These are phyloP conservation scores for Aspidiotus destructor DNA, from an alignment of 2,888 invertebrate genomes.

Conservation along the genomic window DNA sequence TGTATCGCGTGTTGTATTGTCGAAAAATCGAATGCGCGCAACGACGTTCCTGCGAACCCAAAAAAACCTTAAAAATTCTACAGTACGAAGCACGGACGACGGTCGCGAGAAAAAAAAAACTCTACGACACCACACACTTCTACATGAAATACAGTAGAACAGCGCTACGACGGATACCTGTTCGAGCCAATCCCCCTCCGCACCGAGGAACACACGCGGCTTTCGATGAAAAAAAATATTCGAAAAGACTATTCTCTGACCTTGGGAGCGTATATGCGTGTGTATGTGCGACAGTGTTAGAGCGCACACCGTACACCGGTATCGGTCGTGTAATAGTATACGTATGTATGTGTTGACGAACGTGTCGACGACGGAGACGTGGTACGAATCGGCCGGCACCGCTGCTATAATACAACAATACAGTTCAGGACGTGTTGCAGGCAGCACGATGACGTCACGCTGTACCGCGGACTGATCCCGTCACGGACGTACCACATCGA, in stretches of 20 bases:
- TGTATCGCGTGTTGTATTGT: too few species aligned
- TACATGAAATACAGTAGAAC: too few species aligned
- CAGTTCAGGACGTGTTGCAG: conserved; percentile 3
- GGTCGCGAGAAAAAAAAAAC: too few species aligned
- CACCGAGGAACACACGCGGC: neutral
- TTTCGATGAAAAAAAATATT: neutral
- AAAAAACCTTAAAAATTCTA: too few species aligned
- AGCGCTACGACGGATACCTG: too few species aligned
- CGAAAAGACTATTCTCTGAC: neutral
- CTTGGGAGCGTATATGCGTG: neutral
- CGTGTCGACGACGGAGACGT: conserved; percentile 2
- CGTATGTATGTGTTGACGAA: neutral
- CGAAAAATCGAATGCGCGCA: too few species aligned
- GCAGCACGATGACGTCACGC: conserved; percentile 1
- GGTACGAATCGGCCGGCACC: neutral
- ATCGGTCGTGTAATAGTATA: neutral
- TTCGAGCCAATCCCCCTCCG: neutral
- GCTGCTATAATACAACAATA: too few species aligned
- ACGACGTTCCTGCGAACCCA: too few species aligned
- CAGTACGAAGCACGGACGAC: too few species aligned
- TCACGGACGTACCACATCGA: neutral
- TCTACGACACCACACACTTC: too few species aligned
- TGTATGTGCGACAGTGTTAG: too few species aligned
- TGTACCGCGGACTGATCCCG: conserved; percentile 2
- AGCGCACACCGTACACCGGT: too few species aligned